A percentile compares a stretch with the other conserved stretches of the same genome.
These are phyloP conservation scores for Tenthredo scrophulariae DNA, from an alignment of 2,888 invertebrate genomes.

Conservation along the genomic window DNA sequence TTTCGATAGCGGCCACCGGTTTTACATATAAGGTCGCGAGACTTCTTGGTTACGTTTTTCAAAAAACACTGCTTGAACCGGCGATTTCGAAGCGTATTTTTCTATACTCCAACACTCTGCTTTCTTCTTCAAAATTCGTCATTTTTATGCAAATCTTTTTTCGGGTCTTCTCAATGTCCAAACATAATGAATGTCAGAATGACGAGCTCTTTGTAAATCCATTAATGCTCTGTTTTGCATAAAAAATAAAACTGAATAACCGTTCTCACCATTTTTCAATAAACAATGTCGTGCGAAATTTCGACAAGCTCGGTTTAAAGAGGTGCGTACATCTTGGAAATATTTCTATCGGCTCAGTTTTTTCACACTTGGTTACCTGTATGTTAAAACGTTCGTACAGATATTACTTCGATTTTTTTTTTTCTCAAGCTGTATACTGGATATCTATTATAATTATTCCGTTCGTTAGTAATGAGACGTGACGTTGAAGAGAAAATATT, in stretches of 20 bases:
- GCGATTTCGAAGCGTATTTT: not conserved
- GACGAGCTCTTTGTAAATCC: not conserved
- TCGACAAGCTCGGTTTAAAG: not conserved
- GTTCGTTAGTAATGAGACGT: not conserved
- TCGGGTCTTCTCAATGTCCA: not conserved
- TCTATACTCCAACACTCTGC: not conserved
- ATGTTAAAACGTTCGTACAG: not conserved
- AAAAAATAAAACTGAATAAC: not conserved
- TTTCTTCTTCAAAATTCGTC: not conserved
- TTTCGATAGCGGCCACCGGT: not conserved
- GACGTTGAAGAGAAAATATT: not conserved
- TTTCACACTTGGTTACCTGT: not conserved
- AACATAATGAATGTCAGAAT: not conserved
- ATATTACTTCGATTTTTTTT: not conserved
- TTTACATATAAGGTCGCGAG: not conserved
- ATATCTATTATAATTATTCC: not conserved
- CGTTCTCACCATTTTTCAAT: not conserved
- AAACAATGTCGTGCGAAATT: not conserved
- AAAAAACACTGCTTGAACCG: not conserved
- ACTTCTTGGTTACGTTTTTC: not conserved
- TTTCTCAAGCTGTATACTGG: not conserved
- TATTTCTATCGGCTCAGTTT: not conserved
- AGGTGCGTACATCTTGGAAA: not conserved
- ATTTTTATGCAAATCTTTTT: not conserved
- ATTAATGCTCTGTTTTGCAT: not conserved